These are phyloP conservation scores for Petroica traversi DNA, from an alignment of 2,113 vertebrate genomes.

Conservation along the genomic window DNA sequence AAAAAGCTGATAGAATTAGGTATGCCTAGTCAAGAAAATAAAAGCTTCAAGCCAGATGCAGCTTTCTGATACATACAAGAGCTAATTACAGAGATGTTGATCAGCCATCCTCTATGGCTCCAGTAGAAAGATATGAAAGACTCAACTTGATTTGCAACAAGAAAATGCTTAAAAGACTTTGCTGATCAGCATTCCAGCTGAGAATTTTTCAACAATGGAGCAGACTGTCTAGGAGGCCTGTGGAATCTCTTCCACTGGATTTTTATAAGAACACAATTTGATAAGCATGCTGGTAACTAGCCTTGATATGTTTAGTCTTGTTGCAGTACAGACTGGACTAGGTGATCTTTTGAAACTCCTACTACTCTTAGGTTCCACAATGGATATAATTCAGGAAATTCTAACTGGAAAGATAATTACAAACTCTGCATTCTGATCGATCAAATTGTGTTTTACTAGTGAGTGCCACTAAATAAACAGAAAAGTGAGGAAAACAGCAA, in stretches of 20 bases:
- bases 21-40: constrained; percentile 19
- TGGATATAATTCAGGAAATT: neutral
- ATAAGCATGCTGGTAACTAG: neutral
- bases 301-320: neutral
- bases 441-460: neutral
- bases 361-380: neutral
- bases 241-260: neutral
- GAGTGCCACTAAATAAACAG: neutral
- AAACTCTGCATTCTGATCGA: neutral
- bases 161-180: constrained; percentile 5
- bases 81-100: neutral
- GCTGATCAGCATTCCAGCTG: neutral
- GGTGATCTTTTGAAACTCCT: neutral
- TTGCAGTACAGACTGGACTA: neutral
- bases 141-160: neutral
- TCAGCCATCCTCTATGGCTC: neutral
- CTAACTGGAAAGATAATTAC: neutral
- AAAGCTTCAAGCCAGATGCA: neutral
- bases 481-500: neutral
- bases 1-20: neutral
- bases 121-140: neutral
- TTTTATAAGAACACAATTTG: neutral
- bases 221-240: neutral
- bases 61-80: neutral
- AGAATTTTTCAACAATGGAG: neutral